phyloP scores from a whole-genome alignment of 1,140 invertebrate genomes.

The roundworm (Caenorhabditis elegans) region DNA sequence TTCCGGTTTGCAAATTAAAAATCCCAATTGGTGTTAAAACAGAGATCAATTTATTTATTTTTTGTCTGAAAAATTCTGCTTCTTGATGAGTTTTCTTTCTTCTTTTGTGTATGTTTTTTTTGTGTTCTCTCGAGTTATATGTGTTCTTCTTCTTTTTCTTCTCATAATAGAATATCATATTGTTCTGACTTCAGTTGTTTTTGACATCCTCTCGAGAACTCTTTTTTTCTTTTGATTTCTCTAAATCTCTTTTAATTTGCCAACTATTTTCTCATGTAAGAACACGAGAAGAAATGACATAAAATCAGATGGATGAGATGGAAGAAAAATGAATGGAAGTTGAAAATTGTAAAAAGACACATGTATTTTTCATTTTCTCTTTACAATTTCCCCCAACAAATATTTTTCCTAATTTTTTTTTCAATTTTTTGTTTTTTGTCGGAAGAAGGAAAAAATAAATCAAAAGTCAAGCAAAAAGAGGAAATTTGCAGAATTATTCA shows the following conservation, averaged over 20 bases:
- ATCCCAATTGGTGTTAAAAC: too few relatives aligned
- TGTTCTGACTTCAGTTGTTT: not conserved
- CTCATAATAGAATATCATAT: conserved; percentile 31
- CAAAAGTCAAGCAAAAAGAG: not conserved
- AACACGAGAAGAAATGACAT: not conserved
- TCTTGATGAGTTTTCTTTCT: not conserved
- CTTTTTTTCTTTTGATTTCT: not conserved
- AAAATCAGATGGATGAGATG: not conserved
- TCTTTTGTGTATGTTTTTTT: not conserved
- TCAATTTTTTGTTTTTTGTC: too few relatives aligned
- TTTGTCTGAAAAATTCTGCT: not conserved
- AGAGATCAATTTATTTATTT: too few relatives aligned
- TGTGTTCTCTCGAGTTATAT: not conserved
- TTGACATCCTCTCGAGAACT: not conserved
- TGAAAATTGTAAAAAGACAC: not conserved
- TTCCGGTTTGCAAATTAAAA: too few relatives aligned
- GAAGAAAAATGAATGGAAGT: not conserved
- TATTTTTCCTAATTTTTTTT: too few relatives aligned
- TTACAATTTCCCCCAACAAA: too few relatives aligned
- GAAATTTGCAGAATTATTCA: not conserved
- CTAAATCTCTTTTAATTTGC: too few relatives aligned
- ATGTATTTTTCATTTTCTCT: not conserved
- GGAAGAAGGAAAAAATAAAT: not conserved
- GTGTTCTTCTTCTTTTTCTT: too few relatives aligned
- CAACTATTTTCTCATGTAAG: too few relatives aligned